Evolutionary conservation across 2,113 vertebrate genomes (phyloP), one percentile per base, ranked within the genome.

Genomic region (Piaya cayana): DNA sequence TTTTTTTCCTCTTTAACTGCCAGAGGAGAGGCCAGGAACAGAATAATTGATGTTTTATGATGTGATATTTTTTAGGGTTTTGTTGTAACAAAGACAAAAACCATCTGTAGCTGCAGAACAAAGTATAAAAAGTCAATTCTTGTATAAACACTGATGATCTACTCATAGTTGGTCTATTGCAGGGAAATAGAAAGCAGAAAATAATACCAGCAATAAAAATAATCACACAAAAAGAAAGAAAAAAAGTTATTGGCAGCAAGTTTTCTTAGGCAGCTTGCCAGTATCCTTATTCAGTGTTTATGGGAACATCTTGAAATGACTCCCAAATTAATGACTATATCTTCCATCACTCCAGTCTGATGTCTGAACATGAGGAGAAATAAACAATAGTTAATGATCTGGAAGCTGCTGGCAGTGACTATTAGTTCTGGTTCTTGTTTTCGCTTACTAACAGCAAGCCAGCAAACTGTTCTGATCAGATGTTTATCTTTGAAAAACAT

Each of bases 231-330:
- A 88, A 76, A 58, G 3, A 22, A 42, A 39, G 12, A 56, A 39
- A 43, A 92, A 79, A 43, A 27, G 9, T 34, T 88, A 11, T 91
- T 96, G 94, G 94, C 96, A 96, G 42, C 71, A 89, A 83, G 37
- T 94, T 91, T 92, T 90, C 79, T 83, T 69, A 82, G 93, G 94
- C 91, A 91, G 14, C 30, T 92, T 96, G 95, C 96, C 97, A 97
- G 88, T 47, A 96, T 96, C 96, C 96, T 98, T 97, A 98, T 97
- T 97, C 97, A 97, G 90, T 97, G 94, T 98, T 98, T 98, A 98
- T 98, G 98, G 98, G 98, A 98, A 98, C 98, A 98, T 98, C 98
- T 98, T 98, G 97, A 97, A 96, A 97, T 97, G 29, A 85, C 93
- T 97, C 67, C 94, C 94, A 95, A 96, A 93, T 92, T 97, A 95